These are phyloP conservation scores for Pteropus rufus DNA, from an alignment of 2,797 vertebrate genomes.

Conservation along the genomic window DNA sequence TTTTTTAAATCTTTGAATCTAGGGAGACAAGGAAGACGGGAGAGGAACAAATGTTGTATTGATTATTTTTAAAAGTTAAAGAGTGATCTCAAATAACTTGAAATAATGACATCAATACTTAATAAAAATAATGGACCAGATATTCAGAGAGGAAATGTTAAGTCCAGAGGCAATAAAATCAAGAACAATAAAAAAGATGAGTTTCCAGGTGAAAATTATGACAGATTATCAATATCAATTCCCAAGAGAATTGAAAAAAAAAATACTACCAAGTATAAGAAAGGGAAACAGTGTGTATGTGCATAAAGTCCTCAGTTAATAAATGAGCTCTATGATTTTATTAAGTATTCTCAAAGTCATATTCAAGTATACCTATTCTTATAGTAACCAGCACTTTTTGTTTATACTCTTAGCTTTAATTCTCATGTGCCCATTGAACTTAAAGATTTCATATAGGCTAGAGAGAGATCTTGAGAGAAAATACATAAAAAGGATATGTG, in stretches of 20 bases:
- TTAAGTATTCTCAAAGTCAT: constrained; percentile 50
- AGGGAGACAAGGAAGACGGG: constrained; percentile 41
- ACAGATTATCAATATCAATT: constrained; percentile 70
- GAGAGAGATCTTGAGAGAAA: background rate
- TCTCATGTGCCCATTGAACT: background rate
- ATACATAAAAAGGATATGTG: background rate
- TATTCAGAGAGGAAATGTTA: constrained; percentile 70
- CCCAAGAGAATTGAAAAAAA: constrained; percentile 7
- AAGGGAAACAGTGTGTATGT: background rate
- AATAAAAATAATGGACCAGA: constrained; percentile 73
- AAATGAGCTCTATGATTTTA: constrained; percentile 22
- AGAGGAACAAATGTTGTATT: constrained; percentile 63
- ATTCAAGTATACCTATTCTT: background rate
- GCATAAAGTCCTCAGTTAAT: constrained; percentile 10
- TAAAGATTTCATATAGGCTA: background rate
- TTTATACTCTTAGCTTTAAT: constrained; percentile 5
- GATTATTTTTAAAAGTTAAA: constrained; percentile 73
- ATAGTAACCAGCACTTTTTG: background rate
- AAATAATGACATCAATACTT: constrained; percentile 70
- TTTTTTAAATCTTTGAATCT: constrained; percentile 56
- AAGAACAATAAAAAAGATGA: constrained; percentile 64
- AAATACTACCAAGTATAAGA: background rate
- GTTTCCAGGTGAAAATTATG: constrained; percentile 69
- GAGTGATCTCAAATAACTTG: constrained; percentile 57
- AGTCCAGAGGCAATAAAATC: constrained; percentile 68